phyloP scores from a whole-genome alignment of 2,113 vertebrate genomes.

The Ophthalmolycus amberensis region DNA sequence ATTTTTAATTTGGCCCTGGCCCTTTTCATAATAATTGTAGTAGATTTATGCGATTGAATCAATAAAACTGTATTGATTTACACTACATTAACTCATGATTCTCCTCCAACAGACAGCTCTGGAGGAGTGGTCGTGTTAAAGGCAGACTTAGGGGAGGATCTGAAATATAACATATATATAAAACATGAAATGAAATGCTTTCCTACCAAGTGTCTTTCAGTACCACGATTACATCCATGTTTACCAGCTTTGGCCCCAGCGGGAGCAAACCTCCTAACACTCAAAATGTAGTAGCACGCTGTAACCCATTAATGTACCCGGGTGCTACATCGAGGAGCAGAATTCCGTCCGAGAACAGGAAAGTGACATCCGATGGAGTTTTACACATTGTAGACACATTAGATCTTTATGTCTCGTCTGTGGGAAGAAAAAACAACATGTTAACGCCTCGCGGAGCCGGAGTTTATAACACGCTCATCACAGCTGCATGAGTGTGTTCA shows the following conservation, averaged over 20 bases:
- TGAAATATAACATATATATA: constrained; percentile 38
- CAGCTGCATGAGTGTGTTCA: constrained; percentile 49
- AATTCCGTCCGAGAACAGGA: not conserved
- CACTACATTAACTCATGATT: not conserved
- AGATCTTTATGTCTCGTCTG: constrained; percentile 56
- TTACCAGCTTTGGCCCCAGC: constrained; percentile 6
- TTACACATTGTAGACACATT: constrained; percentile 57
- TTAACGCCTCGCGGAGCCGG: constrained; percentile 46
- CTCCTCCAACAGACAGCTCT: not conserved
- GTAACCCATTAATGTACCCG: constrained; percentile 32
- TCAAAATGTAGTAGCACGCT: not conserved
- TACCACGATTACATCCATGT: constrained; percentile 22
- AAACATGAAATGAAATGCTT: constrained; percentile 43
- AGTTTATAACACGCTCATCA: constrained; percentile 44
- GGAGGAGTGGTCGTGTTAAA: not conserved
- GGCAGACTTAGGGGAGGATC: not conserved
- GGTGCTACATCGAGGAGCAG: not conserved
- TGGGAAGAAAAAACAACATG: constrained; percentile 29
- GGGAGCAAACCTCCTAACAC: constrained; percentile 12
- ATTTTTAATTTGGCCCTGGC: not conserved
- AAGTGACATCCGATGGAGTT: constrained; percentile 60
- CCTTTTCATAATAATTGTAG: not conserved
- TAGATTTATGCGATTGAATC: not conserved
- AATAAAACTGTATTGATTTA: constrained; percentile 1
- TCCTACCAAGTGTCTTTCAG: constrained; percentile 7